Percentiles rank a stretch among this genome's conserved stretches.
These are phyloP conservation scores for Patagioenas fasciata DNA, from an alignment of 2,113 vertebrate genomes.

Conservation along the genomic window DNA sequence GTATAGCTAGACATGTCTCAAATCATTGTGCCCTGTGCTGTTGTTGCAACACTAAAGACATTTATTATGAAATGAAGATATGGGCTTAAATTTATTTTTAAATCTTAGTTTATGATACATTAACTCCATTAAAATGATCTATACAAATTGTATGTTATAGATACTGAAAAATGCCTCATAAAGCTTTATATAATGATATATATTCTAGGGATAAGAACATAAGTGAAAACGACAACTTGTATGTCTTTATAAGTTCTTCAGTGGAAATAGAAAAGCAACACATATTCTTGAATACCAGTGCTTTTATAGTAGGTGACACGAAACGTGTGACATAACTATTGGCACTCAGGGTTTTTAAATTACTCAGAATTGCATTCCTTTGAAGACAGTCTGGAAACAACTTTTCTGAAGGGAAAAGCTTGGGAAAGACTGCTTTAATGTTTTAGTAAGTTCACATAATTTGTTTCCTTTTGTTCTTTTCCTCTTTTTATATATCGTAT, in stretches of 20 bases:
- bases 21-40: neutral
- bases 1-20: neutral
- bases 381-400: neutral
- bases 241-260: neutral
- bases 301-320: neutral
- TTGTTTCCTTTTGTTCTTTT: neutral
- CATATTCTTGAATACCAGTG: neutral
- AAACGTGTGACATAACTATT: neutral
- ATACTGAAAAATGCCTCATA: neutral
- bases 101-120: neutral
- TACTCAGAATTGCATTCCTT: neutral
- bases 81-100: neutral
- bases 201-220: neutral
- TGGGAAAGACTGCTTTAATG: neutral
- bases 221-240: neutral
- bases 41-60: neutral
- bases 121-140: neutral
- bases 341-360: neutral
- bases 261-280: neutral
- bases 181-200: neutral
- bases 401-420: neutral
- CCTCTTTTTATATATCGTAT: neutral
- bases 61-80: neutral
- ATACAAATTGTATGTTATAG: neutral
- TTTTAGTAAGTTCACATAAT: neutral